Percentiles rank a stretch among this genome's conserved stretches.
phyloP scores from a whole-genome alignment of 2,113 vertebrate genomes.

The Chrysochloris asiatica region DNA sequence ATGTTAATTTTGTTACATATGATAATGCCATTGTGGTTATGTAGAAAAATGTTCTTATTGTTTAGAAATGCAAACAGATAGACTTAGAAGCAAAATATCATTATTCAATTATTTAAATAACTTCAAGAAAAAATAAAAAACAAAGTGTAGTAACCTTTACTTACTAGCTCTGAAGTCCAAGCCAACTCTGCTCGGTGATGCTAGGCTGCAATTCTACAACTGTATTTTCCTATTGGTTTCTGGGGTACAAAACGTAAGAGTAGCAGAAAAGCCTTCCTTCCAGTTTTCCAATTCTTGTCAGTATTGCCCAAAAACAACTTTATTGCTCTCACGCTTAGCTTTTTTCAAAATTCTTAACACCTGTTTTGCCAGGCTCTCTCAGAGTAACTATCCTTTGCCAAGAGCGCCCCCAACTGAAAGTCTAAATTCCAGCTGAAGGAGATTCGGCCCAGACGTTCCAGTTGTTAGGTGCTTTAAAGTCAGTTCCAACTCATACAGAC shows the following conservation, averaged over 20 bases:
- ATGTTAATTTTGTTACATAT: slow-evolving; percentile 6
- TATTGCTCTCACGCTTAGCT: neutral
- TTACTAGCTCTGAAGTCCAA: neutral
- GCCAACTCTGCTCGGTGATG: neutral
- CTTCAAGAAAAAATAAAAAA: neutral
- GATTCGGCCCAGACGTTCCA: neutral
- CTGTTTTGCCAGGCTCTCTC: neutral
- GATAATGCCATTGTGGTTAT: neutral
- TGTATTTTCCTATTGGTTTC: neutral
- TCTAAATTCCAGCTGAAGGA: neutral
- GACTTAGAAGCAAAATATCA: neutral
- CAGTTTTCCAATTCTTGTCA: no score
- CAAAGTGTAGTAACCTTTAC: neutral
- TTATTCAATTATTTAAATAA: neutral
- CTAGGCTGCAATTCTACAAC: neutral
- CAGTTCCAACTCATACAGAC: no score
- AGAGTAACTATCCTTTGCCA: no score
- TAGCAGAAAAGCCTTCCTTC: neutral
- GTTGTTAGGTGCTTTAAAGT: no score
- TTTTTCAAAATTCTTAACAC: neutral
- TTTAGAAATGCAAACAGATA: neutral
- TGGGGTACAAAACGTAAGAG: neutral
- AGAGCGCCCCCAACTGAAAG: no score
- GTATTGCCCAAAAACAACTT: neutral
- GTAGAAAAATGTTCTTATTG: neutral